Conservation (phyloP, 35 echinoderm and acorn worm species). For the Ophiothrix spiculata region DNA sequence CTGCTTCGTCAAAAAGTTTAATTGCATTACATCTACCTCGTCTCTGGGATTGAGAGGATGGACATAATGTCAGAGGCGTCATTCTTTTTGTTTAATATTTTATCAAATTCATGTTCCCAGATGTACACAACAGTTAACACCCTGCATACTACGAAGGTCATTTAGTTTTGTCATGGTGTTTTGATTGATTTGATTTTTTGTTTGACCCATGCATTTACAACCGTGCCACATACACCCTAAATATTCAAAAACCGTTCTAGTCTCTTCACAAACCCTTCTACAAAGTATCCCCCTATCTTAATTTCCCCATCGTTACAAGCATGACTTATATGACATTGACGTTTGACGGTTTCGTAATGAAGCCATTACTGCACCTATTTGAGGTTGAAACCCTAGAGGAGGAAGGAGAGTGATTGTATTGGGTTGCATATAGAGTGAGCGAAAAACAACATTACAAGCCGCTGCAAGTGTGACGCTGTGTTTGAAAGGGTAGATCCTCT, state of each 20-base stretch:
- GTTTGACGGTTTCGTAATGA: background rate
- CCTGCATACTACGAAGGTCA: background rate
- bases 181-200: background rate
- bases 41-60: conserved; percentile 8
- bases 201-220: background rate
- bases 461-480: background rate
- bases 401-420: background rate
- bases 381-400: background rate
- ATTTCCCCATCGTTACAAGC: background rate
- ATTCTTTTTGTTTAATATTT: background rate
- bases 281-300: background rate
- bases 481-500: background rate
- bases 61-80: background rate
- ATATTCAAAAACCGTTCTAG: background rate
- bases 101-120: background rate
- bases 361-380: background rate
- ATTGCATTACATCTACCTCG: conserved; percentile 40
- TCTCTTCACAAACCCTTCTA: background rate
- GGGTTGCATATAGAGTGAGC: background rate
- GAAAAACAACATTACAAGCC: background rate
- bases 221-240: background rate
- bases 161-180: background rate
- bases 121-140: background rate
- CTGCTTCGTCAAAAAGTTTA: conserved; percentile 10
- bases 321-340: background rate